Conservation (phyloP, 1,140 invertebrate species). For the Scaptomyza pallida region DNA sequence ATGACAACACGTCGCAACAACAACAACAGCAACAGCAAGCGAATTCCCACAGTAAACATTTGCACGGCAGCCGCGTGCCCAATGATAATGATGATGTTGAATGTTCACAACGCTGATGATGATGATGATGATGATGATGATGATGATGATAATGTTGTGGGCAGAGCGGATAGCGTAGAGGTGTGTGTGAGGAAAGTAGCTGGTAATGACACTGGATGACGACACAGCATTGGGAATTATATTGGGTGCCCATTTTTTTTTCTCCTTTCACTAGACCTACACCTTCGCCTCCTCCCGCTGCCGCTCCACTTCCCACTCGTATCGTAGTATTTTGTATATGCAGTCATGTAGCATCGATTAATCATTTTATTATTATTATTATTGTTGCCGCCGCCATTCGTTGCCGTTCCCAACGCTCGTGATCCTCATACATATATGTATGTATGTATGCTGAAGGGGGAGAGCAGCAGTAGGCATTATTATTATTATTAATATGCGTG, state of each 20-base stretch:
- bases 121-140: conserved; percentile 33
- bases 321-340: conserved; percentile 69
- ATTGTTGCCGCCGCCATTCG: conserved; percentile 73
- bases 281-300: not conserved
- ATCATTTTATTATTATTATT: conserved; percentile 83
- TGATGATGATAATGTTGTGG: conserved; percentile 38
- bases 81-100: conserved; percentile 62
- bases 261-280: not conserved
- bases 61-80: conserved; percentile 60
- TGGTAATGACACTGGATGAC: conserved; percentile 71
- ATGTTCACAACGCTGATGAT: conserved; percentile 54
- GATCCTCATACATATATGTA: conserved; percentile 65
- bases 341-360: conserved; percentile 82
- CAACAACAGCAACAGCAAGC: conserved; percentile 48
- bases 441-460: not conserved
- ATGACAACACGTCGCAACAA: conserved; percentile 59
- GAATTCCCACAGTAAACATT: conserved; percentile 81
- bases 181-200: not conserved
- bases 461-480: not conserved
- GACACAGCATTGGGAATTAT: conserved; percentile 74
- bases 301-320: not conserved
- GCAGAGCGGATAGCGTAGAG: conserved; percentile 20
- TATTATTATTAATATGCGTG: conserved; percentile 45
- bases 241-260: not conserved
- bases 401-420: conserved; percentile 73